Evolutionary conservation across 2,888 invertebrate species (phyloP), one percentile per base, ranked within the genome.

Genomic region (Neoascia interrupta): DNA sequence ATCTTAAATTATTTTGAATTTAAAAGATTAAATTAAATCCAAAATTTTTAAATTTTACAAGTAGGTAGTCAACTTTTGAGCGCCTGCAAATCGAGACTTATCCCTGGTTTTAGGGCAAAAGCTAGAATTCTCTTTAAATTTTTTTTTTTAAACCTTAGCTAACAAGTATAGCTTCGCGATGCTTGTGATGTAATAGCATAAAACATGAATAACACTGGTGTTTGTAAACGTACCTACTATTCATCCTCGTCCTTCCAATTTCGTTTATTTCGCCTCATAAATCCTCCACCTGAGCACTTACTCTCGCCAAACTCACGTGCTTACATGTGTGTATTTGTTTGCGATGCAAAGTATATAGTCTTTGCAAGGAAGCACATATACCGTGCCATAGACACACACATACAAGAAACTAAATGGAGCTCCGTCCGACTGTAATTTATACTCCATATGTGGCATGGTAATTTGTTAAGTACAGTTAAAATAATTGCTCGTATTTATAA

Each of bases 381-480:
- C 41, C 8, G n/a, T 19, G 28, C 18, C 47, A 34, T 18, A 64
- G 53, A 81, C 73, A 58, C 63, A 69, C 75, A 47, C 61, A 75
- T 37, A 76, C 54, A 4, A 51, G 16, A 58, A 26, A 61, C 47
- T 16, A 64, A 64, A 53, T 41, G 51, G 58, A 51, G 51, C 58
- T 63, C 18, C n/a, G n/a, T n/a, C n/a, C 56, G 36, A 41, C 18
- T 31, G 81, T 82, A 81, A 82, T 84, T 83, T 83, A 84, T 83
- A 81, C 75, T 85, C 85, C 88, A 87, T 87, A 88, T 88, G 88
- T 87, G 87, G 86, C 86, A 87, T 86, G 87, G 87, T 88, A 88
- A 88, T 88, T 88, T 88, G 88, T 88, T 88, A 88, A 88, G 87
- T 88, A 87, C 87, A 88, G 88, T 88, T 88, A 87, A 88, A 88